These are phyloP conservation scores for Tyto alba DNA, from an alignment of 2,113 vertebrate genomes.

Conservation along the genomic window DNA sequence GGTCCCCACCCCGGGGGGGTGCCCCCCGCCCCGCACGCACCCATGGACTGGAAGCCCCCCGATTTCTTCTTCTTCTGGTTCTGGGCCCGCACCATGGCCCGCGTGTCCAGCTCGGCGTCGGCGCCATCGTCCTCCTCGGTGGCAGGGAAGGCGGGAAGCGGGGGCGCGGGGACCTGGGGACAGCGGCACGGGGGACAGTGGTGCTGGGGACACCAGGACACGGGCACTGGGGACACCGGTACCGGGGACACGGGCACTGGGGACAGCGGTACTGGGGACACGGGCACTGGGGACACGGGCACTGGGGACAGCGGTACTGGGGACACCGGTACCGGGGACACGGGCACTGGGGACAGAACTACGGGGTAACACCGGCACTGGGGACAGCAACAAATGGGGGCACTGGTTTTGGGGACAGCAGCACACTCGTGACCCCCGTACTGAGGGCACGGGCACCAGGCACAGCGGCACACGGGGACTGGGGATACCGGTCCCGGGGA, in stretches of 20 bases:
- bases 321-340: fast-evolving
- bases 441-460: not conserved
- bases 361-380: fast-evolving
- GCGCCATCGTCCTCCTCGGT: slow-evolving; percentile 70
- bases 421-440: too few species aligned
- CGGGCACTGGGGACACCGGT: fast-evolving
- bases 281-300: fast-evolving
- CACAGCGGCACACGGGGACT: not conserved
- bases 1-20: fast-evolving
- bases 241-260: fast-evolving
- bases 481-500: fast-evolving
- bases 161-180: not conserved
- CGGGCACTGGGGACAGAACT: fast-evolving
- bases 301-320: fast-evolving
- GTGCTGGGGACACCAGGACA: not conserved
- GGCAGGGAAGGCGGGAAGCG: slow-evolving; percentile 75
- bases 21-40: slow-evolving; percentile 54
- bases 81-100: slow-evolving; percentile 87
- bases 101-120: slow-evolving; percentile 85
- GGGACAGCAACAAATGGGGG: too few species aligned
- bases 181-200: fast-evolving
- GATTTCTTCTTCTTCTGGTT: slow-evolving; percentile 99
- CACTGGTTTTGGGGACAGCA: fast-evolving
- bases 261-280: not conserved
- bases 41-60: slow-evolving; percentile 99